Conservation (phyloP, 2,797 vertebrate species). For the Liasis olivaceus region DNA sequence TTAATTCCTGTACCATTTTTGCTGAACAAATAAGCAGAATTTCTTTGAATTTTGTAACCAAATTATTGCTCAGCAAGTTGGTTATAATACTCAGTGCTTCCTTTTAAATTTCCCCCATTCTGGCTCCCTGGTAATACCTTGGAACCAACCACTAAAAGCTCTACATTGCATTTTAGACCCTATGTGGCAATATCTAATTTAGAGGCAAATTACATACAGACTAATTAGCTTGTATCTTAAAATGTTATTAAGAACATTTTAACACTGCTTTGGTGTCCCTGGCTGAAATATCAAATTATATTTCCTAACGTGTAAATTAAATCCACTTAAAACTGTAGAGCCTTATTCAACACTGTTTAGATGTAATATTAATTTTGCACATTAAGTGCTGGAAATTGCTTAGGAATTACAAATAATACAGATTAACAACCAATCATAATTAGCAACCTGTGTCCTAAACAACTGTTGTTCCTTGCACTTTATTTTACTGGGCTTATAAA, state of each 20-base stretch:
- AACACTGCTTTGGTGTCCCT: background rate
- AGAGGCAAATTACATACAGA: conserved; percentile 1
- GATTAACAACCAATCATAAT: background rate
- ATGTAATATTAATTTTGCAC: background rate
- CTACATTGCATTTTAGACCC: conserved; percentile 33
- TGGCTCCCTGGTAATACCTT: background rate
- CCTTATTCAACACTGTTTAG: background rate
- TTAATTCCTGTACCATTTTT: conserved; percentile 4
- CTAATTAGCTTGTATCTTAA: conserved; percentile 14
- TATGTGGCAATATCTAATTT: conserved; percentile 34
- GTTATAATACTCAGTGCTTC: background rate
- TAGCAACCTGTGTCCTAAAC: background rate
- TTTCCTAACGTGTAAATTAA: background rate
- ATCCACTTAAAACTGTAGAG: conserved; percentile 1
- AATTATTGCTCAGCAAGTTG: background rate
- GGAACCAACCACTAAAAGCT: background rate
- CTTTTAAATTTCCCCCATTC: background rate
- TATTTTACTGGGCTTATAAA: background rate
- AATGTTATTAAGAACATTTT: background rate
- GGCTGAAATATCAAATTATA: conserved; percentile 4
- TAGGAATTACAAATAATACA: background rate
- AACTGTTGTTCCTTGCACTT: background rate
- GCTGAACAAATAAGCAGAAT: conserved; percentile 24
- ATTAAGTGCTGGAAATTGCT: background rate
- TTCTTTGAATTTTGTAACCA: conserved; percentile 17